phyloP scores from a whole-genome alignment of 2,888 invertebrate genomes.

The Pseudococcus viburni region DNA sequence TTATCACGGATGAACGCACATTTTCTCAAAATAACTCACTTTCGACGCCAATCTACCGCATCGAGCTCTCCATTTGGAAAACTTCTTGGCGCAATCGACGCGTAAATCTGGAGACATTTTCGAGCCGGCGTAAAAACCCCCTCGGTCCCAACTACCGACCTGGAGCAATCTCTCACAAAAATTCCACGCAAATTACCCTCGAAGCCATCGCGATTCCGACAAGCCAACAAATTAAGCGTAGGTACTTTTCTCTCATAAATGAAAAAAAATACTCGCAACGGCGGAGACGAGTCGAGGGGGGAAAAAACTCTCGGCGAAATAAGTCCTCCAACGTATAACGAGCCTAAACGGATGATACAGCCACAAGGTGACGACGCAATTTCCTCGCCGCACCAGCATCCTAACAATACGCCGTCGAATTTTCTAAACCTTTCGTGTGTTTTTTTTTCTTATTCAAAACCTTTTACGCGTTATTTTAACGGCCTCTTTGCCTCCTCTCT shows the following conservation, averaged over 20 bases:
- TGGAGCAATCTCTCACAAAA: too few relatives aligned
- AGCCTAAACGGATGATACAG: slow-evolving; percentile 53
- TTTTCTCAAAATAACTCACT: too few relatives aligned
- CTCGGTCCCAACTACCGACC: background rate
- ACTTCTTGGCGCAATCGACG: background rate
- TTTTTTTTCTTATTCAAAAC: slow-evolving; percentile 32
- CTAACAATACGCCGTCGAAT: slow-evolving; percentile 21
- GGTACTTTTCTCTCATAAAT: slow-evolving; percentile 46
- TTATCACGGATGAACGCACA: too few relatives aligned
- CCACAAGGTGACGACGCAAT: slow-evolving; percentile 40
- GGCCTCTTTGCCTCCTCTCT: background rate
- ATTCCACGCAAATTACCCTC: slow-evolving; percentile 12
- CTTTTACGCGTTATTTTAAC: slow-evolving; percentile 25
- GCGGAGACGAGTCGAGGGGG: background rate
- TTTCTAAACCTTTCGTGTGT: background rate
- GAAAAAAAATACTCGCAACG: background rate
- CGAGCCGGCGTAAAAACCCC: background rate
- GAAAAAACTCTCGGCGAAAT: slow-evolving; percentile 2
- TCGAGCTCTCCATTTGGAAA: too few relatives aligned
- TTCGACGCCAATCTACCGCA: too few relatives aligned
- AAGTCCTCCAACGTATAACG: slow-evolving; percentile 33
- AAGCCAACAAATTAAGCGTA: slow-evolving; percentile 43
- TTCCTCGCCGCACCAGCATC: background rate
- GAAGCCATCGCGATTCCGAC: slow-evolving; percentile 1
- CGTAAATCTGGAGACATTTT: slow-evolving; percentile 1